phyloP scores from a whole-genome alignment of 2,113 vertebrate genomes.

The Galeopterus variegatus region DNA sequence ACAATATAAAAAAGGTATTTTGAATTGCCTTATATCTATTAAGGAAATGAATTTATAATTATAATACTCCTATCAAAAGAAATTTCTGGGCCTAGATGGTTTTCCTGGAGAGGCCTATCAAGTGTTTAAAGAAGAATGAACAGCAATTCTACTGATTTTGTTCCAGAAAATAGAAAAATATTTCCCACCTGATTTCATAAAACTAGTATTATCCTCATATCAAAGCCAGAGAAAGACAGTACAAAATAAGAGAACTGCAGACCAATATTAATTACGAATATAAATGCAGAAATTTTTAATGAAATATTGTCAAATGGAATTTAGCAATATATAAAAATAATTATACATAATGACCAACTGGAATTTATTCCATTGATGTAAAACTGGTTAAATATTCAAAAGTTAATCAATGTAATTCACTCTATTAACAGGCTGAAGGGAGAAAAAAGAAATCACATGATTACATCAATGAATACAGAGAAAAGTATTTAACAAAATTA shows the following conservation, averaged over 20 bases:
- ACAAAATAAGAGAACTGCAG: not conserved
- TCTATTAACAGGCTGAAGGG: not conserved
- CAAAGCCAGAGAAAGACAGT: not conserved
- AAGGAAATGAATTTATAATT: not conserved
- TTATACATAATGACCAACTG: not conserved
- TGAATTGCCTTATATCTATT: not conserved
- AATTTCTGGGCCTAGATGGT: not conserved
- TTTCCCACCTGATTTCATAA: not conserved
- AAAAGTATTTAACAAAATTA: constrained; percentile 7
- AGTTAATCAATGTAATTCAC: not conserved
- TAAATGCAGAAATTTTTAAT: not conserved
- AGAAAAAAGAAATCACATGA: not conserved
- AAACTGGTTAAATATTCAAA: not conserved
- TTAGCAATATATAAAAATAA: not conserved
- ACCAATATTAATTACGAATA: not conserved
- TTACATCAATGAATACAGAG: not conserved
- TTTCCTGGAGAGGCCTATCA: not conserved
- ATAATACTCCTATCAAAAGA: not conserved
- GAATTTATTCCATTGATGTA: not conserved
- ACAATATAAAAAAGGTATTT: not conserved
- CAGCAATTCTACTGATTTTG: not conserved
- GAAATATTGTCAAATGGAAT: not conserved
- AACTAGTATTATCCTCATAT: not conserved
- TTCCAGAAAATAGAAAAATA: not conserved
- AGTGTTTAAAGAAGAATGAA: not conserved